Evolutionary conservation across 1,140 invertebrate genomes (phyloP).

Genomic region (Papilio polytes): DNA sequence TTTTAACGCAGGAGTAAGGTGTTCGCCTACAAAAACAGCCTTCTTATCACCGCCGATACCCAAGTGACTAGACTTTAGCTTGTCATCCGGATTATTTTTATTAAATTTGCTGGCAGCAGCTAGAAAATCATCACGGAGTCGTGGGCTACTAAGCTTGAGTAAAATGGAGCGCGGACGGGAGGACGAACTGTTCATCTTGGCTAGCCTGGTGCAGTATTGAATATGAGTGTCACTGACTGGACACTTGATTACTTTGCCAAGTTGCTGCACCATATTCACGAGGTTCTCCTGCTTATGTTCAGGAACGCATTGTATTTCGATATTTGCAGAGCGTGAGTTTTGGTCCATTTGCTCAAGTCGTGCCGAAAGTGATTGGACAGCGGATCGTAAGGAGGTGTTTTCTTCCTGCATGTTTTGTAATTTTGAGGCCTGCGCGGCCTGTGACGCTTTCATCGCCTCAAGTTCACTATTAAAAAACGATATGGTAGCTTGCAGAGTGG

Average conservation of each 20-base stretch:
- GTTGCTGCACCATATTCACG: conserved; percentile 37
- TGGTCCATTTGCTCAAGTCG: conserved; percentile 35
- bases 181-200: conserved; percentile 38
- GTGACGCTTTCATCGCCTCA: background rate
- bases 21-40: conserved; percentile 41
- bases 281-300: conserved; percentile 44
- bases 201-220: conserved; percentile 39
- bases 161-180: conserved; percentile 43
- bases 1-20: conserved; percentile 45
- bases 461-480: background rate
- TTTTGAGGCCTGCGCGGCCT: background rate
- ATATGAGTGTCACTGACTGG: conserved; percentile 37
- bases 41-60: conserved; percentile 39
- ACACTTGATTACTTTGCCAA: conserved; percentile 38
- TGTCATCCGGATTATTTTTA: conserved; percentile 42
- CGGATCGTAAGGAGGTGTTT: background rate
- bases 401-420: background rate
- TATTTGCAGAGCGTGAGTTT: conserved; percentile 33
- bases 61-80: conserved; percentile 40
- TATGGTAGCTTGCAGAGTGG: background rate
- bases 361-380: background rate
- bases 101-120: conserved; percentile 44
- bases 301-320: conserved; percentile 43
- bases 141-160: conserved; percentile 42
- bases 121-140: conserved; percentile 42